These are phyloP conservation scores for Panthera tigris DNA, from an alignment of 2,113 vertebrate species.

Conservation along the genomic window DNA sequence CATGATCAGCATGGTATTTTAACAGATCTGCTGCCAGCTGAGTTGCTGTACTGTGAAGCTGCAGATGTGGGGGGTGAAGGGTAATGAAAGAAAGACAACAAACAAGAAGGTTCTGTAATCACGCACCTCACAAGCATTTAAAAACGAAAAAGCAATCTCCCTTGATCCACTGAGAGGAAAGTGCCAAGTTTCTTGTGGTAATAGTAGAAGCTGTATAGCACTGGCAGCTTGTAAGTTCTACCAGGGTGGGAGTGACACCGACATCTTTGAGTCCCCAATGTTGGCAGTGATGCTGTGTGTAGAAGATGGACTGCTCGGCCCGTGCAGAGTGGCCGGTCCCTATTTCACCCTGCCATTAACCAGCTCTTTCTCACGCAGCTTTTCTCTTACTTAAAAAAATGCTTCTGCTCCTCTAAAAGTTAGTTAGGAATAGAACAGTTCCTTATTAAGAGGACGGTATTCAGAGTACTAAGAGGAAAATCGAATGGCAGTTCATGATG, in stretches of 20 bases:
- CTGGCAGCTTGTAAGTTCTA: background rate
- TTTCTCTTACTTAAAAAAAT: background rate
- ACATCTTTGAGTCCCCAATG: background rate
- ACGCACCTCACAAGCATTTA: background rate
- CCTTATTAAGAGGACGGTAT: background rate
- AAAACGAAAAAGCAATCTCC: background rate
- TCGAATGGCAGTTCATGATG: background rate
- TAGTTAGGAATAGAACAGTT: background rate
- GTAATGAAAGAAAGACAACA: background rate
- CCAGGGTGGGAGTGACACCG: background rate
- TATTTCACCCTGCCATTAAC: background rate
- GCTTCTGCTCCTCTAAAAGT: background rate
- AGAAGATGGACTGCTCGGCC: background rate
- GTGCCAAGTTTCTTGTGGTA: rapidly evolving
- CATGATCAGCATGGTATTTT: conserved; percentile 92
- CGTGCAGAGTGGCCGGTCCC: background rate
- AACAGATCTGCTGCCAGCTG: conserved; percentile 91
- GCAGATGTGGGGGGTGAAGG: conserved; percentile 47
- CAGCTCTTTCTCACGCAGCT: background rate
- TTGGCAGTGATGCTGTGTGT: background rate
- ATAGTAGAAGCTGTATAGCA: rapidly evolving
- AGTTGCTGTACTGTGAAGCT: conserved; percentile 94
- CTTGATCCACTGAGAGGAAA: background rate
- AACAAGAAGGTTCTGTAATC: background rate
- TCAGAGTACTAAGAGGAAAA: background rate